Evolutionary conservation across 2,113 vertebrate genomes (phyloP).

Genomic region (Oreotrochilus melanogaster): DNA sequence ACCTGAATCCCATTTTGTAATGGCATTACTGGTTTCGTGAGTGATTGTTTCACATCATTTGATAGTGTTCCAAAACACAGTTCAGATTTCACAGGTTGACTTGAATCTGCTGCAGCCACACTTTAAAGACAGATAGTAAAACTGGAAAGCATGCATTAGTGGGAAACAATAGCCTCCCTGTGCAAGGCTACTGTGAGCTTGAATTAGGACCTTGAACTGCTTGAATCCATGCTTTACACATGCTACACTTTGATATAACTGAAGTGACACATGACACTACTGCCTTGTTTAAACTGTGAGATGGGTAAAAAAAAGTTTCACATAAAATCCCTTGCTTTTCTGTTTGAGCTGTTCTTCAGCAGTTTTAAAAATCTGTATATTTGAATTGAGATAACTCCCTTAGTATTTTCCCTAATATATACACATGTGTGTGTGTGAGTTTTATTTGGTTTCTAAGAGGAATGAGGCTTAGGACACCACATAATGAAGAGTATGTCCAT

Average conservation of each 20-base stretch:
- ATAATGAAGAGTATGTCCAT: background rate
- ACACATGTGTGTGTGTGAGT: background rate
- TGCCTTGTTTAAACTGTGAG: background rate
- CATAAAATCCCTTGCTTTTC: background rate
- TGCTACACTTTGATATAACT: background rate
- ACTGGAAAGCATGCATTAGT: background rate
- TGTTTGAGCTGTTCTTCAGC: background rate
- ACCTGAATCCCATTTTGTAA: background rate
- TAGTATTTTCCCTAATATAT: background rate
- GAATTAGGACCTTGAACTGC: background rate
- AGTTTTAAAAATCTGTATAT: constrained; percentile 14
- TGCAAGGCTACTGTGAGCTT: background rate
- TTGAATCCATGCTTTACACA: background rate
- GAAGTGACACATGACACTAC: background rate
- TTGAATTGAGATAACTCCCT: background rate
- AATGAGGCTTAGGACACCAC: background rate
- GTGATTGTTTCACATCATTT: background rate
- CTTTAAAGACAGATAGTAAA: background rate
- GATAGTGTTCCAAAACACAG: background rate
- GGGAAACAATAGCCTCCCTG: background rate
- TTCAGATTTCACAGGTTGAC: background rate
- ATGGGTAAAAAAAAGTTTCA: background rate
- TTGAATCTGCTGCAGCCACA: background rate
- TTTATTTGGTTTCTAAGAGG: background rate
- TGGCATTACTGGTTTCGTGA: background rate